A percentile compares a stretch with the other conserved stretches of the same genome.
Evolutionary conservation across 2,113 vertebrate species (phyloP).

Genomic region (Malurus cyaneus): DNA sequence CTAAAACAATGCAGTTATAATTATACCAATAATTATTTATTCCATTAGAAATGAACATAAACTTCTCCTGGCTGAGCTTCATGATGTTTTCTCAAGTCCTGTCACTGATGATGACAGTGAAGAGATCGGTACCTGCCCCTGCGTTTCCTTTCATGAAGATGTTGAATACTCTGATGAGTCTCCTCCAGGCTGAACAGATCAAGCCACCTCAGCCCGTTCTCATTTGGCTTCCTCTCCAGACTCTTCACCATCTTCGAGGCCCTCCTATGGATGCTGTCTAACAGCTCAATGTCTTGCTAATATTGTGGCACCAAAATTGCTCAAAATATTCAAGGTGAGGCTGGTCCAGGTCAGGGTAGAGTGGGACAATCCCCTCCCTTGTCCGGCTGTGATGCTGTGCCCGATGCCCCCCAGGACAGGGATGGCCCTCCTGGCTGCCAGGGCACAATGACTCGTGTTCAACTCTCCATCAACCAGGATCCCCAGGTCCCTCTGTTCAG

Average conservation of each 20-base stretch:
- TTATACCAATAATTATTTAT: background rate
- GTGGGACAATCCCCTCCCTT: fast-evolving
- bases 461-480: fast-evolving
- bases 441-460: background rate
- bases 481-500: fast-evolving
- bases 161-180: background rate
- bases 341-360: fast-evolving
- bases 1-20: background rate
- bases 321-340: fast-evolving
- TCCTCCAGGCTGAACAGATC: background rate
- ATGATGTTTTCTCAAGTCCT: background rate
- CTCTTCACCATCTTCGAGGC: background rate
- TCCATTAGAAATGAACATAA: background rate
- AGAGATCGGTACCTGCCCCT: background rate
- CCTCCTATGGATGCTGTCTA: background rate
- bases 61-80: background rate
- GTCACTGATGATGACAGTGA: background rate
- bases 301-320: background rate
- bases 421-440: background rate
- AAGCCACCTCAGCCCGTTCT: background rate
- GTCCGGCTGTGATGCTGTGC: fast-evolving
- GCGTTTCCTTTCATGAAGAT: fast-evolving
- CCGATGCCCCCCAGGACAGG: fast-evolving
- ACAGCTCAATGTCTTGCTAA: background rate
- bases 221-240: background rate